Evolutionary conservation across 2,888 invertebrate species (phyloP).

Genomic region (Diploptera punctata): DNA sequence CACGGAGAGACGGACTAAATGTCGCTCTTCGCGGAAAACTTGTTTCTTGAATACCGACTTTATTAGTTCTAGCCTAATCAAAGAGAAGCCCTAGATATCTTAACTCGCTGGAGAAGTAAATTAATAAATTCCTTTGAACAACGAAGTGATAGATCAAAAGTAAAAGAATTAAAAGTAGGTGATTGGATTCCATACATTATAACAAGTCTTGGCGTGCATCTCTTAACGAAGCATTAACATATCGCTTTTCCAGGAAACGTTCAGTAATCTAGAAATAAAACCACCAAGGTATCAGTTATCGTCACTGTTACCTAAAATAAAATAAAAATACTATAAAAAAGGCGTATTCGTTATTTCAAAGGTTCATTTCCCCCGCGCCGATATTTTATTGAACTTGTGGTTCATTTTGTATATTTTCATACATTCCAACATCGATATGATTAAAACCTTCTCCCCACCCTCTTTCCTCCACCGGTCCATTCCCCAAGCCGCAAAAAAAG

Average conservation of each 20-base stretch:
- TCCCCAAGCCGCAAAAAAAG: constrained; percentile 14
- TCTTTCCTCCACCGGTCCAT: constrained; percentile 10
- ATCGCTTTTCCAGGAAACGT: not conserved
- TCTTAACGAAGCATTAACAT: too few relatives aligned
- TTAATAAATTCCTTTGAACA: too few relatives aligned
- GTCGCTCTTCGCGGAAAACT: too few relatives aligned
- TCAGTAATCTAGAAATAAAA: constrained; percentile 3
- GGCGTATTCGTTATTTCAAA: constrained; percentile 28
- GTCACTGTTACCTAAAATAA: constrained; percentile 3
- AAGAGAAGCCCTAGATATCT: too few relatives aligned
- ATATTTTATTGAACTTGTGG: constrained; percentile 31
- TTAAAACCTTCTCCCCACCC: constrained; percentile 23
- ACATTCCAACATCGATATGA: constrained; percentile 32
- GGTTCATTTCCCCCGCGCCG: constrained; percentile 30
- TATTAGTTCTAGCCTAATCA: too few relatives aligned
- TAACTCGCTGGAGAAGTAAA: too few relatives aligned
- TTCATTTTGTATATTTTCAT: constrained; percentile 31
- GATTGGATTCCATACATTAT: too few relatives aligned
- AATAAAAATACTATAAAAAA: constrained; percentile 11
- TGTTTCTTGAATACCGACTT: too few relatives aligned
- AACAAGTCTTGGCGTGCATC: too few relatives aligned
- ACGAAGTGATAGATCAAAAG: too few relatives aligned
- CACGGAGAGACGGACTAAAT: too few relatives aligned
- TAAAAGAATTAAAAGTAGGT: too few relatives aligned
- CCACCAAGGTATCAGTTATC: constrained; percentile 16